Evolutionary conservation across 2,888 invertebrate genomes (phyloP), one percentile per base, ranked within the genome.

Genomic region (Plebejus argus): DNA sequence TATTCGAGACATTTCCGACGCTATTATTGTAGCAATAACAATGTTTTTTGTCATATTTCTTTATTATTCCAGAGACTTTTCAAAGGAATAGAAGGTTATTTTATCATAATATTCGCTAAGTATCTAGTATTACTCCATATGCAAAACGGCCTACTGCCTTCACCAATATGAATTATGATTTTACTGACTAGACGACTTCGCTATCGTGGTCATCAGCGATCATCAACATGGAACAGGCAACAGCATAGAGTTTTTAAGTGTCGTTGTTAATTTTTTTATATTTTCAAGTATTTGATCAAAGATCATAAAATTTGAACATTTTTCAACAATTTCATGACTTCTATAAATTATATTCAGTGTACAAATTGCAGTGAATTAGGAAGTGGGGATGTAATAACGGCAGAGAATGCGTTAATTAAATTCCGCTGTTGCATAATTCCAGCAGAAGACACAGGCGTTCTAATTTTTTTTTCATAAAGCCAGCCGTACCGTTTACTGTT

Each of bases 381-480:
- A 58, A 20, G 58, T 58, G 1, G 7, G 58, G 53, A 53, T 53
- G 28, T 28, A 66, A 18, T 18, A 33, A 66, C 66, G 28, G 28
- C 66, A 5, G 28, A 15, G 66, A 28, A 66, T 66, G 28, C 66
- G 28, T 66, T 66, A 66, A 66, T 66, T 66, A 66, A 66, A 66
- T 66, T 66, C 28, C 28, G 66, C 28, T 15, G 15, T 28, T 66
- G 66, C 66, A 66, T 66, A 66, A 66, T 66, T 66, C 66, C 66
- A 61, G 61, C 61, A 23, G 20, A 15, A 4, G 23, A 28, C 61
- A 66, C 66, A 15, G 20, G 1, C 66, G 28, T 28, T 66, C 18
- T 66, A 66, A 66, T 53, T 66, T 66, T 66, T 66, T 66, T 66
- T 66, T 33, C 66, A 66, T 66, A 66, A 66, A 66, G 66, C 28